These are phyloP conservation scores for Venusia cambrica DNA, from an alignment of 2,888 invertebrate species.

Conservation along the genomic window DNA sequence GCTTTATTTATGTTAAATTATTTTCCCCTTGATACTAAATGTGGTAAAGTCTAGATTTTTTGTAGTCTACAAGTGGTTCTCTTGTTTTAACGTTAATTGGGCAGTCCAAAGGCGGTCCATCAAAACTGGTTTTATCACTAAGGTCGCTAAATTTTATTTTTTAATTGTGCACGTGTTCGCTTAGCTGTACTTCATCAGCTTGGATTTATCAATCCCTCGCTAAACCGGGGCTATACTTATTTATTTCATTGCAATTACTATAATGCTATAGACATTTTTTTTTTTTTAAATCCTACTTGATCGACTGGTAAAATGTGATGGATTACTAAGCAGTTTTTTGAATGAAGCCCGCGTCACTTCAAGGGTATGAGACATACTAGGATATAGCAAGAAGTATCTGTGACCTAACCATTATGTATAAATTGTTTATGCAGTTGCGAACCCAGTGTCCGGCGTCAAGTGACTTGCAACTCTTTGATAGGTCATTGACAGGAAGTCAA, in stretches of 20 bases:
- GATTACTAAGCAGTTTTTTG: no score
- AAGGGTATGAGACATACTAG: constrained; percentile 20
- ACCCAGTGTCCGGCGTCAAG: constrained; percentile 32
- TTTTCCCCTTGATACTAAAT: no score
- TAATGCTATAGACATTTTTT: no score
- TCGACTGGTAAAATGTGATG: no score
- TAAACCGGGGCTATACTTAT: not conserved
- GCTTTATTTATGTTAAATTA: no score
- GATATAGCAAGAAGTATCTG: constrained; percentile 32
- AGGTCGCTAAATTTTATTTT: constrained; percentile 5
- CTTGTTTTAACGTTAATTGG: constrained; percentile 6
- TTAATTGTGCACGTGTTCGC: constrained; percentile 13
- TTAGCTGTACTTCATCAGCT: not conserved
- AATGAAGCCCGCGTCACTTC: constrained; percentile 19
- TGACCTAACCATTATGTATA: constrained; percentile 43
- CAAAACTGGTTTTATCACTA: constrained; percentile 17
- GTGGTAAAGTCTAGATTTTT: no score
- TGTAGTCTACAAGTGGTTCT: constrained; percentile 4
- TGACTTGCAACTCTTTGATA: constrained; percentile 43
- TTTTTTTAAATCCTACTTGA: no score
- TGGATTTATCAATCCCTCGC: constrained; percentile 11
- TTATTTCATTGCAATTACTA: constrained; percentile 1
- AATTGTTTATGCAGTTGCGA: constrained; percentile 36
- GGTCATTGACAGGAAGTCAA: constrained; percentile 72
- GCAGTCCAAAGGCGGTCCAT: not conserved